Evolutionary conservation across 2,797 vertebrate species (phyloP), one percentile per base, ranked within the genome.

Genomic region (Pseudochirops cupreus): DNA sequence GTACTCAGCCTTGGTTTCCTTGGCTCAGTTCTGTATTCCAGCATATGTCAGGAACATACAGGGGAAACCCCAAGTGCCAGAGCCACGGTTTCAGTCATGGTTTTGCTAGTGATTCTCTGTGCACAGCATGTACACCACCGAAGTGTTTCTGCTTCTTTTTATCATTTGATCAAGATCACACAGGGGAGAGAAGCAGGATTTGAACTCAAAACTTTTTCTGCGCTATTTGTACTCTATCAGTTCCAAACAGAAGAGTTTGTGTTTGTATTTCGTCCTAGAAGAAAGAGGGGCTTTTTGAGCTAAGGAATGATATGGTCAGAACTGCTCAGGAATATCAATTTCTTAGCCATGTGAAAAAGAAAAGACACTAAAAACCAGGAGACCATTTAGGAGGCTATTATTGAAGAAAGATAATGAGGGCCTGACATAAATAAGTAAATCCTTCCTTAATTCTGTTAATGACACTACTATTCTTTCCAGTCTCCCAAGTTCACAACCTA

Each of bases 21-120:
- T 1, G 0, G 46, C 56, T 54, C 0, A 26, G 33, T 10, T 82
- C 54, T 13, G 26, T 16, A 54, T 33, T 2, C 31, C 31, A 33
- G 59, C 59, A 14, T 16, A 33, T 4, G 33, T 58, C 0, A 4
- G 54, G 50, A 10, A 46, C 11, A 33, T 5, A 74, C 0, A 16
- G 29, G 33, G 6, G 55, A 5, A 62, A 62, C 59, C 59, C 59
- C 59, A 59, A 62, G 59, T 33, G 33, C 59, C 59, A 62, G 3
- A 33, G 31, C 31, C 31, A 33, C 1, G 4, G 31, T 62, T 33
- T 62, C 59, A 62, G 29, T 31, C 31, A 58, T 0, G 1, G 59
- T 62, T 31, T 62, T 33, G 13, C 59, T 62, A 62, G 13, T 33
- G 31, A 62, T 33, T 62, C 59, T 33, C 26, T 62, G 29, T 31